These are phyloP conservation scores for Eupithecia exiguata DNA, from an alignment of 2,888 invertebrate genomes.

Conservation along the genomic window DNA sequence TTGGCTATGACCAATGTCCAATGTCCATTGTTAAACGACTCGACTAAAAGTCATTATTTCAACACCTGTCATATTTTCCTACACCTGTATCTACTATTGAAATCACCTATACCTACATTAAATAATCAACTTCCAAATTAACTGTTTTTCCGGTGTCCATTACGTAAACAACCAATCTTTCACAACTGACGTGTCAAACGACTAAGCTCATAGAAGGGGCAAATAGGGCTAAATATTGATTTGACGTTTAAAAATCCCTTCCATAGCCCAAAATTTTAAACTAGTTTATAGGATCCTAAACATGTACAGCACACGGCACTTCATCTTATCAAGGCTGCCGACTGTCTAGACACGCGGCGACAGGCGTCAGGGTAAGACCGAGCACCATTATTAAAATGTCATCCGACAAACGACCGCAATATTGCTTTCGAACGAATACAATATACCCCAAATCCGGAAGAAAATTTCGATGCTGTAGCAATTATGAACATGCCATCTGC, in stretches of 20 bases:
- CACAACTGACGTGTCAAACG: too few relatives aligned
- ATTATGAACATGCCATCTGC: background rate
- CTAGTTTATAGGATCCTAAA: background rate
- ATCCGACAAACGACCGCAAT: constrained; percentile 43
- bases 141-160: too few relatives aligned
- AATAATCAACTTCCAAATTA: too few relatives aligned
- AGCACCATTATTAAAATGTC: constrained; percentile 39
- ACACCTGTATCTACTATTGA: too few relatives aligned
- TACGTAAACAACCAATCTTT: too few relatives aligned
- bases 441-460: background rate
- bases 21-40: too few relatives aligned
- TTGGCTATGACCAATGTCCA: too few relatives aligned
- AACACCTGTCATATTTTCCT: too few relatives aligned
- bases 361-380: constrained; percentile 44
- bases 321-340: constrained; percentile 41
- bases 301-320: background rate
- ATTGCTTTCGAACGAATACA: constrained; percentile 31
- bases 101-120: too few relatives aligned
- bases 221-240: too few relatives aligned
- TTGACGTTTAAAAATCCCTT: background rate
- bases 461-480: background rate
- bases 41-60: too few relatives aligned
- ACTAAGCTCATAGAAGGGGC: too few relatives aligned
- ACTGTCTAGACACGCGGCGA: constrained; percentile 55
- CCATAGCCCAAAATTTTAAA: background rate